Conservation (phyloP, 2,113 vertebrate genomes). For the Andinoacara biseriatus region DNA sequence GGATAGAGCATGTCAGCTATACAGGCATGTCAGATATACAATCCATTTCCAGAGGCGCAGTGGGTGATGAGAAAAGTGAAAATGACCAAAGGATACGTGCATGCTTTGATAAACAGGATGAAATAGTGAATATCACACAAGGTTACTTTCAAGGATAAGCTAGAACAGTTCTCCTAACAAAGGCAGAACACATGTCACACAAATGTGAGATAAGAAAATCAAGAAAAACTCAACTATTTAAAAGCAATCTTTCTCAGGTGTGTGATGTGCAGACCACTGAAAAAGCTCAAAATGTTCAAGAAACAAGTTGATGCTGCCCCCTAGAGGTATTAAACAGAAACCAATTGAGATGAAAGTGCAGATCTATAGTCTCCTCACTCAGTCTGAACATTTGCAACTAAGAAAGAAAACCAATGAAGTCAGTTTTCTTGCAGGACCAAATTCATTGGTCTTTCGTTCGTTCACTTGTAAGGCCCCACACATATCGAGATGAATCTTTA, state of each 20-base stretch:
- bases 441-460: neutral
- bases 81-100: neutral
- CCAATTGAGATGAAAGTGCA: neutral
- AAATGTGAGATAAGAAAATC: rapidly evolving
- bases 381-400: neutral
- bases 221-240: neutral
- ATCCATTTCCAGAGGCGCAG: neutral
- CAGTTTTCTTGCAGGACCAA: neutral
- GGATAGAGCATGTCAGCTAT: neutral
- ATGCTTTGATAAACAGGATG: neutral
- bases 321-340: slow-evolving; percentile 52
- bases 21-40: neutral
- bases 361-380: neutral
- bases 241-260: neutral
- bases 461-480: neutral
- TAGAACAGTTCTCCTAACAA: neutral
- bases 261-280: neutral
- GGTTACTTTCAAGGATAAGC: neutral
- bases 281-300: neutral
- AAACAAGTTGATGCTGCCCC: slow-evolving; percentile 58
- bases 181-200: neutral
- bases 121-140: neutral
- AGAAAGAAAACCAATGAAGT: neutral
- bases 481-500: neutral
- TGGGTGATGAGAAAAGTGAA: neutral